Conservation (phyloP, 2,888 invertebrate species). For the Philhelius pedissequus region DNA sequence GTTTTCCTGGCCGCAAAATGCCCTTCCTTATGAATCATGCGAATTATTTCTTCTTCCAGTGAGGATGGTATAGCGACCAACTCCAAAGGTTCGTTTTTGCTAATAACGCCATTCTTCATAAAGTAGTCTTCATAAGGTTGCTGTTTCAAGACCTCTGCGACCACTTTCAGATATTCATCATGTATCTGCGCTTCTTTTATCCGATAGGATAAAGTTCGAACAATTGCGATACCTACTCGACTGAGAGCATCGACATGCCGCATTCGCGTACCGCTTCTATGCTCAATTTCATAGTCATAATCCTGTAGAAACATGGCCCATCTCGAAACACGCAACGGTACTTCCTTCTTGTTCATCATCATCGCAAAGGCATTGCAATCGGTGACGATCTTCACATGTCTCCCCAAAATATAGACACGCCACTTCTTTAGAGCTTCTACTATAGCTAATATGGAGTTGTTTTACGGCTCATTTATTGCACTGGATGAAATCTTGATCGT, state of each 20-base stretch:
- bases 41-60: constrained; percentile 74
- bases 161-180: not conserved
- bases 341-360: not conserved
- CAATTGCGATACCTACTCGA: not conserved
- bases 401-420: too few relatives aligned
- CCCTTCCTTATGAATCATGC: constrained; percentile 74
- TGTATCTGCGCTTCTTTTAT: not conserved
- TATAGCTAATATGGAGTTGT: not conserved
- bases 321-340: not conserved
- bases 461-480: not conserved
- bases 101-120: constrained; percentile 49
- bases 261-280: constrained; percentile 7
- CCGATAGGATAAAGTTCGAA: not conserved
- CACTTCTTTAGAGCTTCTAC: not conserved
- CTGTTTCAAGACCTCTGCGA: constrained; percentile 11
- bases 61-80: constrained; percentile 72
- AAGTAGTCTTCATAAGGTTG: constrained; percentile 36
- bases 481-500: too few relatives aligned
- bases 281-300: not conserved
- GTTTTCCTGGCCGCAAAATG: constrained; percentile 73
- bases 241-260: not conserved
- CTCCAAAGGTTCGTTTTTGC: constrained; percentile 37
- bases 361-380: too few relatives aligned
- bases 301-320: not conserved
- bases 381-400: too few relatives aligned